Percentiles rank a stretch among this genome's conserved stretches.
Evolutionary conservation across 2,888 invertebrate species (phyloP).

Genomic region (Amblyjoppa proteus): DNA sequence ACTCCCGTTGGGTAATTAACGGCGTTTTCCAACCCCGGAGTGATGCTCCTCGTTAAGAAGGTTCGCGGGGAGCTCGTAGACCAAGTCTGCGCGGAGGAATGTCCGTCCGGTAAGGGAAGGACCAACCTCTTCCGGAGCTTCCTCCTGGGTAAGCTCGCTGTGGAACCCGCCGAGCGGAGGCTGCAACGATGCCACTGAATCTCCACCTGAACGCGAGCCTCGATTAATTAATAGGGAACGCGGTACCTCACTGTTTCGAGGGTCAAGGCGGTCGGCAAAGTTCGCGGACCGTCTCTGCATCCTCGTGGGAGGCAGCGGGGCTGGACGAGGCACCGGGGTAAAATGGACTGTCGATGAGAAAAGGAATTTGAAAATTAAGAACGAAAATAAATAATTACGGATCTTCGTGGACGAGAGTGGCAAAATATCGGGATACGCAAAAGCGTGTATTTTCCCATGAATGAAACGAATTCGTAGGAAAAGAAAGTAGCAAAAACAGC

Average conservation of each 20-base stretch:
- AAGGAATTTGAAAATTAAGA: too few relatives aligned
- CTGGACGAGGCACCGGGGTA: not conserved
- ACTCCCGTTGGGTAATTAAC: conserved; percentile 82
- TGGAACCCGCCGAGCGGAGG: not conserved
- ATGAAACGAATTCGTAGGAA: too few relatives aligned
- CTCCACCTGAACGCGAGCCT: conserved; percentile 46
- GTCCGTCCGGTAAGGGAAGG: conserved; percentile 61
- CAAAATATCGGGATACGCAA: too few relatives aligned
- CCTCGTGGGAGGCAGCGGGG: conserved; percentile 1
- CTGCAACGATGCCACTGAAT: not conserved
- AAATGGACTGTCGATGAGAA: not conserved
- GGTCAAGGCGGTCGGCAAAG: conserved; percentile 56
- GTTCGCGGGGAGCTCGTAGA: conserved; percentile 73
- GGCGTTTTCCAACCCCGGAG: conserved; percentile 82
- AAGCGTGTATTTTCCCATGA: too few relatives aligned
- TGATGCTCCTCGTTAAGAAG: conserved; percentile 84
- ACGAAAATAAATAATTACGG: too few relatives aligned
- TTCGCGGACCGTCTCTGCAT: conserved; percentile 58
- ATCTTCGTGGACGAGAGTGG: too few relatives aligned
- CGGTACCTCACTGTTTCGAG: conserved; percentile 42
- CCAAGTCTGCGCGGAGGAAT: conserved; percentile 59
- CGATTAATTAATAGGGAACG: conserved; percentile 66
- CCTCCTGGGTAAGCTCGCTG: conserved; percentile 19
- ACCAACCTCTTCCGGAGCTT: conserved; percentile 39
- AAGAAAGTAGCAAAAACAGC: too few relatives aligned